Percentiles rank a stretch among this genome's conserved stretches.
Conservation (phyloP, 1,140 invertebrate genomes). For the Neomicropteryx cornuta region DNA sequence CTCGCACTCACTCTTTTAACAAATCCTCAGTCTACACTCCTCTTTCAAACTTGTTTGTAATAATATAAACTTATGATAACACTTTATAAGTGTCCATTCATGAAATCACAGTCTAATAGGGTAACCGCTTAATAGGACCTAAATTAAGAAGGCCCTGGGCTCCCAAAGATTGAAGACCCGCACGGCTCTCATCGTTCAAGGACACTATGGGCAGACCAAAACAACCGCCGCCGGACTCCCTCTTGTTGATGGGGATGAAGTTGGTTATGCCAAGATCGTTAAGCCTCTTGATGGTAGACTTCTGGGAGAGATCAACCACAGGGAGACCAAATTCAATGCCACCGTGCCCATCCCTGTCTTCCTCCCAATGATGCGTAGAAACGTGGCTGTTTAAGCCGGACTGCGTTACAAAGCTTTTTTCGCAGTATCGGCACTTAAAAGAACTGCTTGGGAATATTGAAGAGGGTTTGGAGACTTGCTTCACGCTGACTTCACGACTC, state of each 20-base stretch:
- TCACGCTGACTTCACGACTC: slow-evolving; percentile 61
- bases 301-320: slow-evolving; percentile 58
- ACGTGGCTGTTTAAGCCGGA: slow-evolving; percentile 26
- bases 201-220: slow-evolving; percentile 64
- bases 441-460: slow-evolving; percentile 29
- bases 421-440: slow-evolving; percentile 30
- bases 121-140: slow-evolving; percentile 54
- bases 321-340: slow-evolving; percentile 63
- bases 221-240: slow-evolving; percentile 48
- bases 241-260: slow-evolving; percentile 58
- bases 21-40: too few species aligned
- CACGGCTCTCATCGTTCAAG: slow-evolving; percentile 46
- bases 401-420: slow-evolving; percentile 34
- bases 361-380: slow-evolving; percentile 16
- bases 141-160: slow-evolving; percentile 55
- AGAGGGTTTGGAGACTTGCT: slow-evolving; percentile 35
- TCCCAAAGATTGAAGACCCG: slow-evolving; percentile 49
- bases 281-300: slow-evolving; percentile 48
- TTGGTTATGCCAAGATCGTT: slow-evolving; percentile 56
- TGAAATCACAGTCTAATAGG: slow-evolving; percentile 18
- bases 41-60: too few species aligned
- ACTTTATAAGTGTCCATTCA: not conserved
- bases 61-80: not conserved
- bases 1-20: too few species aligned
- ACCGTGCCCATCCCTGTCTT: slow-evolving; percentile 29